Base-by-base conservation (phyloP, 2,888 invertebrate genomes). In the Drosophila kambysellisi region DNA sequence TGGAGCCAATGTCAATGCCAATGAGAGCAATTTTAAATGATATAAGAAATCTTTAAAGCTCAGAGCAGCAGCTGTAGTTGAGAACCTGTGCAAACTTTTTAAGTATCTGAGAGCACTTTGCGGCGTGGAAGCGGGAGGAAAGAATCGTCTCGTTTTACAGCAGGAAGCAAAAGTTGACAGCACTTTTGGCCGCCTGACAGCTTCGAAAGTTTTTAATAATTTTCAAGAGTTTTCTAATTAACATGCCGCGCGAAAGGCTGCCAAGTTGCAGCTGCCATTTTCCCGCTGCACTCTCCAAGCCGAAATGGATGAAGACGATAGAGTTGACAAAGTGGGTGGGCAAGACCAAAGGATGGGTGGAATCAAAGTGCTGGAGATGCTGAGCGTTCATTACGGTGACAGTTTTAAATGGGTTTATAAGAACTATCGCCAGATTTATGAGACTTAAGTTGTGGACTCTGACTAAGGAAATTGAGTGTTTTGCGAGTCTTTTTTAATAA, bases 211-310 rank as follows among this genome's bases (percentile, higher is more conserved):
- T 87, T 89, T 87, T 89, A 88, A 87, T 89, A 85, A 89, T 89
- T 89, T 89, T 77, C 88, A 80, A 89, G 87, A 87, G 88, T 87
- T 87, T 89, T 89, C 83, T 85, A 88, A 87, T 87, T 87, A 87
- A 88, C 85, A 87, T 82, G 74, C 80, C 84, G 61, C 75, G 65
- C 62, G 65, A 73, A 65, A 75, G 63, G 59, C 81, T 43, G 66
- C 32, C 59, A 65, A 57, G 70, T 48, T 74, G 71, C 70, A 66
- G 73, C 56, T 70, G 71, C 80, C 67, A 57, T 61, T 63, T 67
- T 68, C 11, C 64, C 60, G 67, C 20, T 71, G 61, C 64, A 77
- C 39, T 37, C 48, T 64, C 66, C 64, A 62, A 48, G 62, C 60
- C 25, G 50, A 63, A 60, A 30, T 35, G n/a, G 32, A 35, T n/a